Evolutionary conservation across 2,113 vertebrate genomes (phyloP).

Genomic region (Perca flavescens): DNA sequence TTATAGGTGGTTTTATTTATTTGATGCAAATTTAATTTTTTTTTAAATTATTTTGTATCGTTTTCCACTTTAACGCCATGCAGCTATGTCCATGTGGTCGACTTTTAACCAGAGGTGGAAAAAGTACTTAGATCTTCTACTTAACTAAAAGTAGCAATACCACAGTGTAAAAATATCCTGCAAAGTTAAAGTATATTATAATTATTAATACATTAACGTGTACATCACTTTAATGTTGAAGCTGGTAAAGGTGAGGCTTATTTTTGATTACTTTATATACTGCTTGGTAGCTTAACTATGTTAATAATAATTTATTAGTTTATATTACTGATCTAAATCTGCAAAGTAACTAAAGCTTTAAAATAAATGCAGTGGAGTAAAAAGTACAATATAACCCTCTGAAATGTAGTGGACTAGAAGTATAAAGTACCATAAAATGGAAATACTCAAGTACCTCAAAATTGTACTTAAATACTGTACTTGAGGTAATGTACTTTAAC

Average conservation of each 20-base stretch:
- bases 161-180: not conserved
- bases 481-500: not conserved
- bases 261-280: no score
- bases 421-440: not conserved
- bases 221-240: no score
- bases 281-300: no score
- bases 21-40: not conserved
- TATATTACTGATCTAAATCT: no score
- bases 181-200: no score
- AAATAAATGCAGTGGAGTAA: no score
- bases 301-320: no score
- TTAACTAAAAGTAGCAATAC: not conserved
- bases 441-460: not conserved
- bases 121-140: not conserved
- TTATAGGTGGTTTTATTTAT: not conserved
- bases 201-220: no score
- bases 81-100: not conserved
- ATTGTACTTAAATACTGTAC: no score
- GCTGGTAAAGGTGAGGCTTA: no score
- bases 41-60: not conserved
- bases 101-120: not conserved
- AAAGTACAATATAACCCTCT: no score
- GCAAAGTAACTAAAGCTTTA: no score
- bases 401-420: not conserved
- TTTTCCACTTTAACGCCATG: not conserved